Percentiles rank a stretch among this genome's conserved stretches.
Evolutionary conservation across 2,888 invertebrate species (phyloP).

Genomic region (Hypomecis atomaria): DNA sequence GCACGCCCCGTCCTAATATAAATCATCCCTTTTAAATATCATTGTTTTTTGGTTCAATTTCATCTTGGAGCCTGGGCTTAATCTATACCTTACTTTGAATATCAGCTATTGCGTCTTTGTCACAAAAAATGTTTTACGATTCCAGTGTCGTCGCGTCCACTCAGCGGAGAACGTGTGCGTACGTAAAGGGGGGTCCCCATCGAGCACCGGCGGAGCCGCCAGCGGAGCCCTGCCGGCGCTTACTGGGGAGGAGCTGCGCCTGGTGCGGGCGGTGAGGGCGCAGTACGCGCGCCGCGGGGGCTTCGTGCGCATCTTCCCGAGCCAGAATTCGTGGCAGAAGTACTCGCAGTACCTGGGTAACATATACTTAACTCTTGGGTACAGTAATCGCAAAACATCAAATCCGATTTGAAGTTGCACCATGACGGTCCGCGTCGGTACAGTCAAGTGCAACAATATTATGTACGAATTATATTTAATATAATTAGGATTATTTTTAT

Average conservation of each 20-base stretch:
- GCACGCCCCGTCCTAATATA: too few relatives aligned
- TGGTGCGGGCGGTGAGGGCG: slow-evolving; percentile 89
- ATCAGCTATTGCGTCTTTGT: not conserved
- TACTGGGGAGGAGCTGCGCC: slow-evolving; percentile 90
- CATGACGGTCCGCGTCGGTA: too few relatives aligned
- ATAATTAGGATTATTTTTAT: too few relatives aligned
- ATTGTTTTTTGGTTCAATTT: too few relatives aligned
- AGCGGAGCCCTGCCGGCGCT: slow-evolving; percentile 62
- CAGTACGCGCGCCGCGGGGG: slow-evolving; percentile 94
- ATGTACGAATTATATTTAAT: too few relatives aligned
- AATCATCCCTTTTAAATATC: too few relatives aligned
- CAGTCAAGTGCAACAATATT: too few relatives aligned
- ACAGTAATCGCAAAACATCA: too few relatives aligned
- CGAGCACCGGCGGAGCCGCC: slow-evolving; percentile 77
- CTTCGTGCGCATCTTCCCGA: slow-evolving; percentile 95
- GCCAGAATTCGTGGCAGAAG: slow-evolving; percentile 93
- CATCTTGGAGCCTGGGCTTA: too few relatives aligned
- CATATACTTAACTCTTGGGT: slow-evolving; percentile 17
- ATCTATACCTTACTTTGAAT: too few relatives aligned
- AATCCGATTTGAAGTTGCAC: too few relatives aligned
- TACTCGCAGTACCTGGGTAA: slow-evolving; percentile 91
- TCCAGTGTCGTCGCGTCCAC: slow-evolving; percentile 88
- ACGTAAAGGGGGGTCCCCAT: slow-evolving; percentile 54
- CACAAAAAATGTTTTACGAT: not conserved
- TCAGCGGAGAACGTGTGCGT: slow-evolving; percentile 88